Percentiles rank a stretch among this genome's conserved stretches.
Evolutionary conservation across 1,140 invertebrate species (phyloP).

Genomic region (Pectinophora gossypiella): DNA sequence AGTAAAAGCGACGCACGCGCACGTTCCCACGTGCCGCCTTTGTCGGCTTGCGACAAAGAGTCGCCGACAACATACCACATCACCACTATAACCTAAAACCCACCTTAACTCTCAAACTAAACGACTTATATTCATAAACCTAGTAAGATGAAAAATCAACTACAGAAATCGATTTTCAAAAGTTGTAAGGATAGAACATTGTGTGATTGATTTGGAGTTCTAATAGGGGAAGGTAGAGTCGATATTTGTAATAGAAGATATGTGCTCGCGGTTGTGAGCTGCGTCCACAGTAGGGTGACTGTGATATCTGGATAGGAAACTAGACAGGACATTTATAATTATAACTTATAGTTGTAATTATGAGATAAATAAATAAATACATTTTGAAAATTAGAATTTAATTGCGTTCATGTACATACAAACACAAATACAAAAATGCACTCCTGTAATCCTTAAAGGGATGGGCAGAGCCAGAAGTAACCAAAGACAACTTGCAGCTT

Average conservation of each 20-base stretch:
- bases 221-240: background rate
- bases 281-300: background rate
- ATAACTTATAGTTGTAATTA: no score
- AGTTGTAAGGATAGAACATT: background rate
- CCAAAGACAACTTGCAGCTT: no score
- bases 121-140: background rate
- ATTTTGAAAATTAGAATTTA: no score
- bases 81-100: constrained; percentile 15
- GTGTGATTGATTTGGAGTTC: background rate
- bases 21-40: constrained; percentile 64
- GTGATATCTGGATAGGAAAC: no score
- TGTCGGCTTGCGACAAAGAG: constrained; percentile 65
- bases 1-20: constrained; percentile 49
- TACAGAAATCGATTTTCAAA: background rate
- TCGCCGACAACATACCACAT: constrained; percentile 45
- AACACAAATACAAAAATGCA: no score
- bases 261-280: background rate
- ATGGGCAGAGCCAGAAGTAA: no score
- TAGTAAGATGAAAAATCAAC: background rate
- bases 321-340: no score
- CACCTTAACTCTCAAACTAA: background rate
- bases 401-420: no score
- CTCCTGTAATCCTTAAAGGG: no score
- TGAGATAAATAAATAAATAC: no score
- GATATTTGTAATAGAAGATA: background rate